Conservation (phyloP, 2,113 vertebrate species). For the Phrynosoma platyrhinos region DNA sequence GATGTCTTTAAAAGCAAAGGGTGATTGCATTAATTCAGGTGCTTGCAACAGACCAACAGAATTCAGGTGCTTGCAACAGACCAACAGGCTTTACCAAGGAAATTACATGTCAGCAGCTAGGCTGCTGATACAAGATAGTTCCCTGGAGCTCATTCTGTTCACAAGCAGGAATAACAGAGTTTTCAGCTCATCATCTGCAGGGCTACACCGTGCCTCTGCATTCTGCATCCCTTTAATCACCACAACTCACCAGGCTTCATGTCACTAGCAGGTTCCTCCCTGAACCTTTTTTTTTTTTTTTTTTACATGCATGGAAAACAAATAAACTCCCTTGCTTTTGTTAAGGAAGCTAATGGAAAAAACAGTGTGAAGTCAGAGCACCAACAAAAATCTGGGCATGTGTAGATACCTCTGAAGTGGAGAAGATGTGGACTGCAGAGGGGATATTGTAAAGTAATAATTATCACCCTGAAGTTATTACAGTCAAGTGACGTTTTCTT, state of each 20-base stretch:
- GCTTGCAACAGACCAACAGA: not conserved
- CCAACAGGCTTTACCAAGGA: constrained; percentile 21
- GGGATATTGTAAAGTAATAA: too few species aligned
- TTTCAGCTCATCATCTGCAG: constrained; percentile 11
- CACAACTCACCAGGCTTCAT: not conserved
- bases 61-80: constrained; percentile 21
- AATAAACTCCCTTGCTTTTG: constrained; percentile 20
- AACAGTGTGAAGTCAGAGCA: constrained; percentile 9
- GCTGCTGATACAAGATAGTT: constrained; percentile 21
- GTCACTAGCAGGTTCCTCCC: not conserved
- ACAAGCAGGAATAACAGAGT: constrained; percentile 14
- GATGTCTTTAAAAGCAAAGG: constrained; percentile 24
- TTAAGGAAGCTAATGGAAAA: constrained; percentile 14
- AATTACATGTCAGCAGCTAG: constrained; percentile 21
- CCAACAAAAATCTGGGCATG: not conserved
- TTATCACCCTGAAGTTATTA: too few species aligned
- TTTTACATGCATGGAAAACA: constrained; percentile 12
- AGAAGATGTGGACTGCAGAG: not conserved
- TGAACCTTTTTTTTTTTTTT: fast-evolving
- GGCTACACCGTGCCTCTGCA: constrained; percentile 7
- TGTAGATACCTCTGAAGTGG: not conserved
- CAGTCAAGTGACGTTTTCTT: too few species aligned
- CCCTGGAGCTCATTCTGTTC: constrained; percentile 27
- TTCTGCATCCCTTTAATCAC: constrained; percentile 26
- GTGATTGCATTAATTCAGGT: constrained; percentile 18